A percentile compares a stretch with the other conserved stretches of the same genome.
Evolutionary conservation across 1,140 invertebrate genomes (phyloP).

Genomic region (Tachypleus tridentatus): DNA sequence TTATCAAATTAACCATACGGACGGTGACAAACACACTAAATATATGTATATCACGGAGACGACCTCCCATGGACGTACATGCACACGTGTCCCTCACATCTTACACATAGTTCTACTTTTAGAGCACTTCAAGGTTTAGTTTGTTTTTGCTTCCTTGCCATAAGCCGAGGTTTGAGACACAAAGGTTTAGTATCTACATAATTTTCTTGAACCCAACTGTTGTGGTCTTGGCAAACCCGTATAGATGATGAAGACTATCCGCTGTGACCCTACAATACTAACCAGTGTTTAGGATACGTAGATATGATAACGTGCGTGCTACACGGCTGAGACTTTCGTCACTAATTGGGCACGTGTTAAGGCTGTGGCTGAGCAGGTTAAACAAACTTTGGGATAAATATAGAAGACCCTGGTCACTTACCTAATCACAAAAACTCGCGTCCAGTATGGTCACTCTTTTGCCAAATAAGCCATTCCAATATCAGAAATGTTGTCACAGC

Average conservation of each 20-base stretch:
- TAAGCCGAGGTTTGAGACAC: slow-evolving; percentile 72
- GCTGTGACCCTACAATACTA: slow-evolving; percentile 83
- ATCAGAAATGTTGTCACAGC: slow-evolving; percentile 88
- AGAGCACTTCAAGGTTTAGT: too few species aligned
- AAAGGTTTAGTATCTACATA: slow-evolving; percentile 70
- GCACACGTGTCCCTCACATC: too few species aligned
- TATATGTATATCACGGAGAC: too few species aligned
- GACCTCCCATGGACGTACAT: too few species aligned
- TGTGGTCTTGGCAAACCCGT: slow-evolving; percentile 83
- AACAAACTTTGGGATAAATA: slow-evolving; percentile 80
- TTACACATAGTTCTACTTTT: too few species aligned
- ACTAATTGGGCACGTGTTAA: slow-evolving; percentile 83
- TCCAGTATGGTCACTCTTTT: slow-evolving; percentile 70
- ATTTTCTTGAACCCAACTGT: slow-evolving; percentile 71
- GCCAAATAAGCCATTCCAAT: slow-evolving; percentile 80
- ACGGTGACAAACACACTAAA: too few species aligned
- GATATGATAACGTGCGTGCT: slow-evolving; percentile 62
- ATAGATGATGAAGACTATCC: slow-evolving; percentile 72
- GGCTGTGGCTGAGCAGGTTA: slow-evolving; percentile 62
- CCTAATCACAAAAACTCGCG: slow-evolving; percentile 91
- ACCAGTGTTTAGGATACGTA: slow-evolving; percentile 83
- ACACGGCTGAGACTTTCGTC: slow-evolving; percentile 78
- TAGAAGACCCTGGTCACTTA: slow-evolving; percentile 73
- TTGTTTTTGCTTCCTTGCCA: slow-evolving; percentile 45
- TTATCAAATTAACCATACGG: too few species aligned